phyloP scores from a whole-genome alignment of 2,888 invertebrate species.

The Abrostola tripartita region DNA sequence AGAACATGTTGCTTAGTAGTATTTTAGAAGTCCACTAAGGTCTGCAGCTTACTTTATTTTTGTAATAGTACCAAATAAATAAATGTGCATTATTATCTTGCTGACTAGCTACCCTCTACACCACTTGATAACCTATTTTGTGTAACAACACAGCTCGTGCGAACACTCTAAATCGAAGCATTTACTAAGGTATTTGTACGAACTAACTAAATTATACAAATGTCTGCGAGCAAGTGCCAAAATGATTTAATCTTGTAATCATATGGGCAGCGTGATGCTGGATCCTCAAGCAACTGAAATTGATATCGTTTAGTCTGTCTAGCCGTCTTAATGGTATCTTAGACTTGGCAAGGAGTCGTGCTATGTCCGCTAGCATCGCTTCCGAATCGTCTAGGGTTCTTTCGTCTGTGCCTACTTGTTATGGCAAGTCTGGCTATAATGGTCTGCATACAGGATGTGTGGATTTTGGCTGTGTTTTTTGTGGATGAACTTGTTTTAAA shows the following conservation, averaged over 20 bases:
- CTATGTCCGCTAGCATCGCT: slow-evolving; percentile 8
- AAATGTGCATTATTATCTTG: no score
- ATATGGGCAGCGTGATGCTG: slow-evolving; percentile 1
- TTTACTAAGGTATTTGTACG: no score
- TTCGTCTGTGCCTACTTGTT: slow-evolving; percentile 22
- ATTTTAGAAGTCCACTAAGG: no score
- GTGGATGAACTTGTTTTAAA: no score
- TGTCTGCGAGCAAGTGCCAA: not conserved
- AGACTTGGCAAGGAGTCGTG: slow-evolving; percentile 25
- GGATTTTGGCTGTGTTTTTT: not conserved
- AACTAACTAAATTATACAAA: not conserved
- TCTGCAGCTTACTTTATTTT: no score
- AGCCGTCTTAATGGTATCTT: slow-evolving; percentile 32
- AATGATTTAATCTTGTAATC: slow-evolving; percentile 4
- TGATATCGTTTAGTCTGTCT: slow-evolving; percentile 28
- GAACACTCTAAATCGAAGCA: no score
- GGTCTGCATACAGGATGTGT: slow-evolving; percentile 16
- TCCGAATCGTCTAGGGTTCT: not conserved
- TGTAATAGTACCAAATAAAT: no score
- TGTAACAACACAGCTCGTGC: no score
- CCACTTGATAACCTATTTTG: no score
- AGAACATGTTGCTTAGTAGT: no score
- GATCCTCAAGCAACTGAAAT: slow-evolving; percentile 15
- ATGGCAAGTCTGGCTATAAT: slow-evolving; percentile 16
- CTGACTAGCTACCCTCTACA: no score